Conservation (phyloP, 2,888 invertebrate species). For the Rhabditoides inermis region DNA sequence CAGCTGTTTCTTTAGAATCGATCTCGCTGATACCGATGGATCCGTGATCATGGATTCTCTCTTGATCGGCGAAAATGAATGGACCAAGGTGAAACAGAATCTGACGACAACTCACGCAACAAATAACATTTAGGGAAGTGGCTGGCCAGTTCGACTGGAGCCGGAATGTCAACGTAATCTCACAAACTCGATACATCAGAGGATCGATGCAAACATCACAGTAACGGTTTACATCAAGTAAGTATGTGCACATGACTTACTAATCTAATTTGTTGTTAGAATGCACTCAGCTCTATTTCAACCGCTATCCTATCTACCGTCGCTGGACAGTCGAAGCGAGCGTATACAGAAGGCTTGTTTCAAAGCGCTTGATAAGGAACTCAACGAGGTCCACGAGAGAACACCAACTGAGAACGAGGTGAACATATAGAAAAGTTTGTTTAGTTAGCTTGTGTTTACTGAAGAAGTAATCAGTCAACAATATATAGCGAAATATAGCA, state of each 20-base stretch:
- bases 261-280: slow-evolving; percentile 10
- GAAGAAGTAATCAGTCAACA: no score
- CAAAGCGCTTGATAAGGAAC: slow-evolving; percentile 28
- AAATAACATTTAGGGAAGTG: slow-evolving; percentile 40
- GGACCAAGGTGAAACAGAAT: no score
- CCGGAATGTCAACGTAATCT: slow-evolving; percentile 23
- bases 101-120: no score
- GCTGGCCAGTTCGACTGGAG: slow-evolving; percentile 39
- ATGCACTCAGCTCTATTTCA: slow-evolving; percentile 36
- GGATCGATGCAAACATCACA: slow-evolving; percentile 32
- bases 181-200: slow-evolving; percentile 36
- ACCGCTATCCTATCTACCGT: slow-evolving; percentile 43
- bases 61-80: no score
- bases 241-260: slow-evolving; percentile 1
- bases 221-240: slow-evolving; percentile 41
- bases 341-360: slow-evolving; percentile 33
- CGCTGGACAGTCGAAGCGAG: slow-evolving; percentile 31
- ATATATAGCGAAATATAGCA: no score
- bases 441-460: no score
- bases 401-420: slow-evolving; percentile 16
- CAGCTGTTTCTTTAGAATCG: no score
- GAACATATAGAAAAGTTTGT: slow-evolving; percentile 8
- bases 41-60: no score
- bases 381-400: slow-evolving; percentile 15
- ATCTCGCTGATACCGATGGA: no score